A percentile compares a stretch with the other conserved stretches of the same genome.
These are phyloP conservation scores for Tupaia tana DNA, from an alignment of 2,113 vertebrate species.

Conservation along the genomic window DNA sequence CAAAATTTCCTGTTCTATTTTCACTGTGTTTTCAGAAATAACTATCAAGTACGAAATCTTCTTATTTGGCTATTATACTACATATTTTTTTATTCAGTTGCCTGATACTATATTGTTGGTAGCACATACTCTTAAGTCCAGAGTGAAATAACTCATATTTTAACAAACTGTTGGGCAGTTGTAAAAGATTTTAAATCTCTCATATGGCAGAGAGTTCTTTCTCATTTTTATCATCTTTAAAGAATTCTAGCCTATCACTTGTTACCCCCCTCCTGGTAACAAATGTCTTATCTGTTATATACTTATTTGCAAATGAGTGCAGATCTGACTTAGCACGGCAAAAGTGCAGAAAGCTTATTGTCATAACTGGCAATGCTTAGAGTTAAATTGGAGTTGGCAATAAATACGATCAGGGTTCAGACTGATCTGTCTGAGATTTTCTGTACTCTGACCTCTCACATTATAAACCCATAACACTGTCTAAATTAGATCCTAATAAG, in stretches of 20 bases:
- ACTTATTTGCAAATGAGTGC: not conserved
- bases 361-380: not conserved
- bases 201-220: not conserved
- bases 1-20: not conserved
- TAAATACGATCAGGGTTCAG: not conserved
- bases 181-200: not conserved
- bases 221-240: not conserved
- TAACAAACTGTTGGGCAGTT: not conserved
- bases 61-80: not conserved
- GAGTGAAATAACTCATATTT: not conserved
- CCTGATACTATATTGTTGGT: not conserved
- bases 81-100: not conserved
- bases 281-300: not conserved
- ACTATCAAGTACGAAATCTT: not conserved
- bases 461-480: too few relatives aligned
- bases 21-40: not conserved
- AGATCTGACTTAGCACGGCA: not conserved
- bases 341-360: not conserved
- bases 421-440: not conserved
- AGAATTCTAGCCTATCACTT: not conserved
- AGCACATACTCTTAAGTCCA: not conserved
- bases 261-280: not conserved
- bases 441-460: not conserved
- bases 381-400: not conserved
- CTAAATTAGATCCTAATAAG: not conserved